Conservation (phyloP, 2,113 vertebrate species). For the Brachirus orientalis region DNA sequence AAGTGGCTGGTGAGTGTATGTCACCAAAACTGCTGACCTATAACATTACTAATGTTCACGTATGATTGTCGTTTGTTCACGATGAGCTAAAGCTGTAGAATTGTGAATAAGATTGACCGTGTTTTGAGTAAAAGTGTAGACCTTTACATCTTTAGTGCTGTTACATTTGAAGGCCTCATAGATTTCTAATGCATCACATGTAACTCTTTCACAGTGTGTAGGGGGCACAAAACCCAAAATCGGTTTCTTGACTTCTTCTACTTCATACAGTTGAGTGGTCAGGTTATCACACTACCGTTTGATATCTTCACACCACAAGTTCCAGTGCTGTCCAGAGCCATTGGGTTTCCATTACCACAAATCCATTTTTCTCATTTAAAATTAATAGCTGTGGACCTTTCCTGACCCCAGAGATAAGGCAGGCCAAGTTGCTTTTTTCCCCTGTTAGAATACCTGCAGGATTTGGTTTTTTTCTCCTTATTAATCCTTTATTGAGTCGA, state of each 20-base stretch:
- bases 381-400: constrained; percentile 73
- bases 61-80: too few species aligned
- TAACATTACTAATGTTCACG: too few species aligned
- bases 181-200: constrained; percentile 53
- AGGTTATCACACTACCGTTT: constrained; percentile 59
- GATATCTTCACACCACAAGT: constrained; percentile 61
- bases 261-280: constrained; percentile 57
- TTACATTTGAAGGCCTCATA: constrained; percentile 32
- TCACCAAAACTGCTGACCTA: too few species aligned
- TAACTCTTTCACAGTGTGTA: constrained; percentile 8
- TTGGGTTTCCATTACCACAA: constrained; percentile 75
- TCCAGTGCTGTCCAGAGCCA: constrained; percentile 66
- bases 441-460: constrained; percentile 43
- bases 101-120: constrained; percentile 3
- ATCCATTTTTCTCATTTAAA: constrained; percentile 79
- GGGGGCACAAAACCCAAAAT: constrained; percentile 51
- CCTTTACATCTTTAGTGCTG: constrained; percentile 19
- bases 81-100: background rate
- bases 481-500: constrained; percentile 19
- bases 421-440: constrained; percentile 23
- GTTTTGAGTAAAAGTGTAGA: constrained; percentile 11
- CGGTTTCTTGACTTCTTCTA: constrained; percentile 54
- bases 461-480: constrained; percentile 31
- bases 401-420: constrained; percentile 66
- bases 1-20: too few species aligned